Evolutionary conservation across 2,888 invertebrate genomes (phyloP), one percentile per base, ranked within the genome.

Genomic region (Oscheius myriophilus): DNA sequence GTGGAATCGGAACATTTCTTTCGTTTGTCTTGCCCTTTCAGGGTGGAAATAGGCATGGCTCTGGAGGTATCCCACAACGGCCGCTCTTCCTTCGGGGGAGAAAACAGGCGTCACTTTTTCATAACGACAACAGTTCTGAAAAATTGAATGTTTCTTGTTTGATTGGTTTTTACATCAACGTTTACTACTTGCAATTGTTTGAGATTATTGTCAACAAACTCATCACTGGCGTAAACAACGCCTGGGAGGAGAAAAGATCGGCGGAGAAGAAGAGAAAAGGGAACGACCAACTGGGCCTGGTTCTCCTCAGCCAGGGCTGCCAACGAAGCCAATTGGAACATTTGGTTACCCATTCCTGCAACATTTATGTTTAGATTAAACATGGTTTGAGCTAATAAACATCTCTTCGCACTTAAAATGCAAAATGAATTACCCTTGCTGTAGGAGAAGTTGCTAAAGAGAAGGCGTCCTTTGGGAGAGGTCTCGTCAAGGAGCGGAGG

Each of bases 291-390:
- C 25, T 49, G 72, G 3, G 82, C 79, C 9, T 75, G 55, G 43
- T 73, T 33, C 14, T 71, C 25, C 18, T 42, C 39, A 1, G 85
- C 82, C 1, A 83, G 58, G 9, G 75, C 73, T 1, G 72, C 39
- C 21, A 84, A 70, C 18, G 80, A 69, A 14, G 85, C 84, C 54
- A 80, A 71, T 70, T 85, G 82, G 72, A 86, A 86, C 83, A 86
- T 84, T 42, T 80, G 71, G 65, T 86, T 86, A 45, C 86, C 86
- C 33, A 83, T 71, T 12, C 86, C 85, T 83, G 65, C 54, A 76
- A 62, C 3, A 63, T 3, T 2, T 25, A 18, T 42, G 26, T 42
- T 42, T 42, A 11, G 9, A 14, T 14, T 42, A 9, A 55, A 39
- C 14, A n/a, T 7, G 14, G 45, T n/a, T 12, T 11, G 41, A 45